Percentiles rank a stretch among this genome's conserved stretches.
Conservation (phyloP, 2,113 vertebrate species). For the Rhinolophus sinicus region DNA sequence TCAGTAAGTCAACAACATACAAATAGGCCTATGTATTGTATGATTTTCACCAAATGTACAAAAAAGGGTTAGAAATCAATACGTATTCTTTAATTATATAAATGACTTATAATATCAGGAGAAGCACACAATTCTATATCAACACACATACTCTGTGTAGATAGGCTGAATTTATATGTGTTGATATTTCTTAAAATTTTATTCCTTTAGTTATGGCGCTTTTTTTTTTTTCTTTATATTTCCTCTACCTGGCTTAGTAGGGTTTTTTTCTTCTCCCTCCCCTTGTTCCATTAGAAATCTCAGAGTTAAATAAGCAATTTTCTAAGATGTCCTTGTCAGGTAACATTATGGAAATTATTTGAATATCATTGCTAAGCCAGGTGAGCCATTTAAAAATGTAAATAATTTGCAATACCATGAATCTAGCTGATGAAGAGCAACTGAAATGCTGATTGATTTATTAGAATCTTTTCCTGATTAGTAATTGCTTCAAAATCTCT, state of each 20-base stretch:
- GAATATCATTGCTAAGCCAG: constrained; percentile 75
- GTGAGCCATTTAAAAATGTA: constrained; percentile 80
- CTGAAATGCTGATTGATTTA: constrained; percentile 82
- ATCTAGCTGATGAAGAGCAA: constrained; percentile 76
- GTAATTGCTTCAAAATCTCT: constrained; percentile 74
- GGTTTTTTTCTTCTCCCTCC: accelerated
- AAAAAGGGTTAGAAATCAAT: not conserved
- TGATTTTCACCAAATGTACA: not conserved
- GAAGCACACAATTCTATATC: not conserved
- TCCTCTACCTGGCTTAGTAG: not conserved
- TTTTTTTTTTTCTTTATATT: not conserved
- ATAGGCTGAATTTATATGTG: not conserved
- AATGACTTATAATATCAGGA: not conserved
- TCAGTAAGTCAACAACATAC: not conserved
- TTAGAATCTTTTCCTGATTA: constrained; percentile 76
- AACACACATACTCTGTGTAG: not conserved
- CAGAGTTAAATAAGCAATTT: constrained; percentile 76
- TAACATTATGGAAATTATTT: constrained; percentile 74
- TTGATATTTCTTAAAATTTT: not conserved
- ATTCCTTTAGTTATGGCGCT: not conserved
- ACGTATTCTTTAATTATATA: not conserved
- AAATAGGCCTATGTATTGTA: not conserved
- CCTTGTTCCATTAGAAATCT: constrained; percentile 55
- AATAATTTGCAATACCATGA: constrained; percentile 73
- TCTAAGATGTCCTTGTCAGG: constrained; percentile 72